These are phyloP conservation scores for Antechinus stuartii DNA, from an alignment of 2,113 vertebrate species.

Conservation along the genomic window DNA sequence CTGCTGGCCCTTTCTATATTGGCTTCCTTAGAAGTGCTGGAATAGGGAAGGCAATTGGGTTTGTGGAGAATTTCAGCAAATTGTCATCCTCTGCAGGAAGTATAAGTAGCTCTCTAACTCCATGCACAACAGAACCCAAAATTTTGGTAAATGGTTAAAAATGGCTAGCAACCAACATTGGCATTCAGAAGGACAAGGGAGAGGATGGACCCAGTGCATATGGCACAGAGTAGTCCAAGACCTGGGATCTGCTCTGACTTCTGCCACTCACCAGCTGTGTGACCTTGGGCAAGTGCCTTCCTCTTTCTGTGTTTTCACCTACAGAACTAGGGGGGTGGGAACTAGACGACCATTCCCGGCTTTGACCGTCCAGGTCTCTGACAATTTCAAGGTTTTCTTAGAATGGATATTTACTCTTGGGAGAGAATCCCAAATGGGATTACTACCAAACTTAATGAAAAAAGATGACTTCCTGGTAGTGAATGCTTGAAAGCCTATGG, in stretches of 20 bases:
- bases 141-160: not conserved
- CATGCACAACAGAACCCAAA: not conserved
- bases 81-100: not conserved
- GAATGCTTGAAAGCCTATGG: slow-evolving; percentile 44
- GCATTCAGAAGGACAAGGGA: not conserved
- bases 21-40: not conserved
- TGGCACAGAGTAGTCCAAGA: not conserved
- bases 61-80: slow-evolving; percentile 22
- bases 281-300: not conserved
- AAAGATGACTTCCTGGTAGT: slow-evolving; percentile 37
- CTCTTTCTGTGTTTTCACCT: slow-evolving; percentile 33
- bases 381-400: slow-evolving; percentile 25
- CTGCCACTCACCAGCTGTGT: not conserved
- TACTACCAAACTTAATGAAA: not conserved
- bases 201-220: not conserved
- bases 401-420: not conserved
- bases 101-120: slow-evolving; percentile 30
- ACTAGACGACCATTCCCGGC: not conserved
- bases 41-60: slow-evolving; percentile 10
- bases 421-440: not conserved
- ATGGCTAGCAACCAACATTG: not conserved
- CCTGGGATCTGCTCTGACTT: not conserved
- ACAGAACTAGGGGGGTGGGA: slow-evolving; percentile 27
- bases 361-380: not conserved
- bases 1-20: not conserved